Percentiles rank a stretch among this genome's conserved stretches.
phyloP scores from a whole-genome alignment of 2,797 vertebrate genomes.

The Anabas testudineus region DNA sequence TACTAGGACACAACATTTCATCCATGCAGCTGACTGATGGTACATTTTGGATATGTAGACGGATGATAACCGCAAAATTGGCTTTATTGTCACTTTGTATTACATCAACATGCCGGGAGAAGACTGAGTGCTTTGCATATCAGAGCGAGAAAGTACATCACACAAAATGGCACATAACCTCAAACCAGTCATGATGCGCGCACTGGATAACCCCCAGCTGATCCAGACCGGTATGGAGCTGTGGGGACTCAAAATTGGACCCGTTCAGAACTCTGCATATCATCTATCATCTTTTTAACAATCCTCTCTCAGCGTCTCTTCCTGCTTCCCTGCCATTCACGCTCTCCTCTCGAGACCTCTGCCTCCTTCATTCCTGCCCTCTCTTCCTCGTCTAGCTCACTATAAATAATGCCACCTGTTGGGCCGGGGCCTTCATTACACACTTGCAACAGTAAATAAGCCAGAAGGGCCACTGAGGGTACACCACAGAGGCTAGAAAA shows the following conservation, averaged over 20 bases:
- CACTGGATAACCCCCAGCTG: neutral
- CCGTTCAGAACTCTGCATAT: too few species aligned
- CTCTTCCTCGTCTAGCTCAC: conserved; percentile 31
- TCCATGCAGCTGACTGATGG: neutral
- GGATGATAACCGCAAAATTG: neutral
- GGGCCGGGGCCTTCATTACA: conserved; percentile 73
- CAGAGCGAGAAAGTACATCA: neutral
- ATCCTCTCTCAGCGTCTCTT: neutral
- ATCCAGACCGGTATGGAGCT: neutral
- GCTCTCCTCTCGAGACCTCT: conserved; percentile 10
- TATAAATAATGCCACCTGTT: conserved; percentile 86
- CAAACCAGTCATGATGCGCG: neutral
- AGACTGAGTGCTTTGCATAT: neutral
- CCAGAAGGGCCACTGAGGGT: conserved; percentile 53
- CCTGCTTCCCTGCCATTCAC: neutral
- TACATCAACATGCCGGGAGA: neutral
- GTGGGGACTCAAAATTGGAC: too few species aligned
- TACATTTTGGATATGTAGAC: neutral
- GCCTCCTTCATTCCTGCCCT: conserved; percentile 30
- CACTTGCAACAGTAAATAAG: conserved; percentile 57
- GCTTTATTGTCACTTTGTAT: neutral
- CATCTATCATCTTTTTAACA: conserved; percentile 18
- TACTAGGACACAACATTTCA: neutral
- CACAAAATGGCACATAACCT: neutral
- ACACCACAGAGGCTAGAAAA: conserved; percentile 50